Conservation (phyloP, 2,113 vertebrate genomes). For the Dasypus novemcinctus region DNA sequence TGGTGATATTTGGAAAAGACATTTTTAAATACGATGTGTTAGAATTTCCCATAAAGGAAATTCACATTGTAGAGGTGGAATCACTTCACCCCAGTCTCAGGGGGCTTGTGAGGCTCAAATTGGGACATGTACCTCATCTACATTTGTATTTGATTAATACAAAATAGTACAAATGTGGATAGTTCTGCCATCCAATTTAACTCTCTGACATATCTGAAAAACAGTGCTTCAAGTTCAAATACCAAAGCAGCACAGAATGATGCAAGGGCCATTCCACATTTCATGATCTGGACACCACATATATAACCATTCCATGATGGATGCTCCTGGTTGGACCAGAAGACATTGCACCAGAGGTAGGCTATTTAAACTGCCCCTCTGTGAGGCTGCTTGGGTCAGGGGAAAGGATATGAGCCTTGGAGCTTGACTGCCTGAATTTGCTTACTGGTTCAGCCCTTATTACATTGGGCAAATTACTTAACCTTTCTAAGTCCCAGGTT, state of each 20-base stretch:
- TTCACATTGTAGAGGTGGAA: background rate
- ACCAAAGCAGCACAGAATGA: background rate
- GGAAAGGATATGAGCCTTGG: background rate
- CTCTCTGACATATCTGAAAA: slow-evolving; percentile 33
- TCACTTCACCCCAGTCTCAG: background rate
- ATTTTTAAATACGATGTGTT: background rate
- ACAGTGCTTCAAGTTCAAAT: slow-evolving; percentile 16
- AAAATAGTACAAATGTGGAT: background rate
- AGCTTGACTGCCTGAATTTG: background rate
- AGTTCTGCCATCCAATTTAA: slow-evolving; percentile 15
- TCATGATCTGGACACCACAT: background rate
- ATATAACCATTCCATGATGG: background rate
- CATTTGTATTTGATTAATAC: background rate
- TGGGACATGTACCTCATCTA: background rate
- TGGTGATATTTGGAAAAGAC: background rate
- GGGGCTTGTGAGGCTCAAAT: background rate
- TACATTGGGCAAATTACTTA: background rate
- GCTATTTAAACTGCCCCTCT: background rate
- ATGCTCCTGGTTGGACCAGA: background rate
- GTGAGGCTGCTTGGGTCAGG: background rate
- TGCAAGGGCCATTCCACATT: background rate
- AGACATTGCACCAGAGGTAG: background rate
- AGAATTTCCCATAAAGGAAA: slow-evolving; percentile 5
- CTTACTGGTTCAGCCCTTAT: background rate
- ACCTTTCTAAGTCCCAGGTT: background rate